A percentile compares a stretch with the other conserved stretches of the same genome.
phyloP scores from a whole-genome alignment of 92 coral and sea anemone genomes.

The Phenganax marumi region DNA sequence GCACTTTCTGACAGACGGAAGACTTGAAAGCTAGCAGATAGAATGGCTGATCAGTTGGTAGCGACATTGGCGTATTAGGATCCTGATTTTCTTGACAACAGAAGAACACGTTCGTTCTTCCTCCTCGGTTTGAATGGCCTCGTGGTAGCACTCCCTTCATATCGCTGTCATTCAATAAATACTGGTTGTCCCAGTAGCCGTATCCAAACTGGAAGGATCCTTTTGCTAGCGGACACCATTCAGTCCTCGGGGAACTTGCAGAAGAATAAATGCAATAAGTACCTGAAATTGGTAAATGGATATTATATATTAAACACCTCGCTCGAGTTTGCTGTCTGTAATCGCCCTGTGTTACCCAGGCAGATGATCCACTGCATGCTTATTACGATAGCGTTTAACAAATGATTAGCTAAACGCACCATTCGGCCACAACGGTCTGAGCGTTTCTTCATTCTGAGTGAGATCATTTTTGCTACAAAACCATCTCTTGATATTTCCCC shows the following conservation, averaged over 20 bases:
- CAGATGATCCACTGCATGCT: neutral
- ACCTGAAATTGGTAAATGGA: neutral
- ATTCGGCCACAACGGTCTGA: slow-evolving; percentile 31
- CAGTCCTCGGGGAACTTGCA: neutral
- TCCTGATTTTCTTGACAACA: slow-evolving; percentile 29
- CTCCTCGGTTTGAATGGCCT: slow-evolving; percentile 1
- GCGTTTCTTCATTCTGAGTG: neutral
- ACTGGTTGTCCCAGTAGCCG: slow-evolving; percentile 21
- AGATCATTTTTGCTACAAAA: slow-evolving; percentile 17
- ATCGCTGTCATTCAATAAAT: slow-evolving; percentile 21
- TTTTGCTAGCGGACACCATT: neutral
- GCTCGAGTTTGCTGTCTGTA: no score
- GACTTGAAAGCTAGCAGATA: slow-evolving; percentile 28
- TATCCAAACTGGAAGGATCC: neutral
- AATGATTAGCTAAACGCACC: neutral
- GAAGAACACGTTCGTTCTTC: slow-evolving; percentile 6
- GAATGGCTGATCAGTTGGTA: slow-evolving; percentile 36
- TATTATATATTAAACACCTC: no score
- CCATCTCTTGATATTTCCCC: slow-evolving; percentile 38
- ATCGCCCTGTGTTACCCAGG: no score
- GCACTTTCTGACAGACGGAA: slow-evolving; percentile 37
- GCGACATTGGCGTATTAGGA: slow-evolving; percentile 19
- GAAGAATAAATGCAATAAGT: slow-evolving; percentile 32
- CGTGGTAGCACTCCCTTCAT: slow-evolving; percentile 21
- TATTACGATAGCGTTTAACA: neutral